Evolutionary conservation across 1,140 invertebrate genomes (phyloP).

Genomic region (Bombus pascuorum): DNA sequence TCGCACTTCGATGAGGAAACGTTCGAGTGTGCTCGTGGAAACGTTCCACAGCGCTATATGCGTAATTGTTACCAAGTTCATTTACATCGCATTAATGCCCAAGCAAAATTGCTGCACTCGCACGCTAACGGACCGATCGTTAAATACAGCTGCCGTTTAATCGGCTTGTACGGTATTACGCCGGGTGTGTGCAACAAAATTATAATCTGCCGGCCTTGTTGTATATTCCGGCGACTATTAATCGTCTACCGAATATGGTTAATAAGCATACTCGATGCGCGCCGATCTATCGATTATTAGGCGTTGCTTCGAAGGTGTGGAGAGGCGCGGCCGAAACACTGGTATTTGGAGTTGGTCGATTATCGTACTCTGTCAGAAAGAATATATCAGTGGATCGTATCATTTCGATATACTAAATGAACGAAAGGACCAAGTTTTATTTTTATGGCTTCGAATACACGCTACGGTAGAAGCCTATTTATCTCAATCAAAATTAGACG

Average conservation of each 20-base stretch:
- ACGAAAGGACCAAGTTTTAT: no score
- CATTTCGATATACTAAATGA: no score
- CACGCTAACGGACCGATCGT: slow-evolving; percentile 56
- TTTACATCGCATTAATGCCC: slow-evolving; percentile 62
- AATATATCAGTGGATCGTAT: no score
- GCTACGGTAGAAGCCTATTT: no score
- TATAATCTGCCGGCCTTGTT: slow-evolving; percentile 52
- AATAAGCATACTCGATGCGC: slow-evolving; percentile 45
- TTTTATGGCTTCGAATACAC: no score
- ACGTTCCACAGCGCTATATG: not conserved
- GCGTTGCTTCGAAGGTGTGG: not conserved
- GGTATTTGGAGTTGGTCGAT: not conserved
- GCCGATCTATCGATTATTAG: slow-evolving; percentile 45
- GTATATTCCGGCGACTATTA: slow-evolving; percentile 61
- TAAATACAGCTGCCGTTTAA: slow-evolving; percentile 62
- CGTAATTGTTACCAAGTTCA: slow-evolving; percentile 66
- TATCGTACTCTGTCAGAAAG: not conserved
- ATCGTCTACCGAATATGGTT: slow-evolving; percentile 55
- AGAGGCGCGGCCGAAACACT: not conserved
- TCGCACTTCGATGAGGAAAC: not conserved
- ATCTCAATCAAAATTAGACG: no score
- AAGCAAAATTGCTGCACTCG: slow-evolving; percentile 58
- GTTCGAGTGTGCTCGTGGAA: no score
- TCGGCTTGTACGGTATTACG: slow-evolving; percentile 63
- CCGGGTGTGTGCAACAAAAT: slow-evolving; percentile 54